Percentiles rank a stretch among this genome's conserved stretches.
These are phyloP conservation scores for Mamestra brassicae DNA, from an alignment of 2,888 invertebrate genomes.

Conservation along the genomic window DNA sequence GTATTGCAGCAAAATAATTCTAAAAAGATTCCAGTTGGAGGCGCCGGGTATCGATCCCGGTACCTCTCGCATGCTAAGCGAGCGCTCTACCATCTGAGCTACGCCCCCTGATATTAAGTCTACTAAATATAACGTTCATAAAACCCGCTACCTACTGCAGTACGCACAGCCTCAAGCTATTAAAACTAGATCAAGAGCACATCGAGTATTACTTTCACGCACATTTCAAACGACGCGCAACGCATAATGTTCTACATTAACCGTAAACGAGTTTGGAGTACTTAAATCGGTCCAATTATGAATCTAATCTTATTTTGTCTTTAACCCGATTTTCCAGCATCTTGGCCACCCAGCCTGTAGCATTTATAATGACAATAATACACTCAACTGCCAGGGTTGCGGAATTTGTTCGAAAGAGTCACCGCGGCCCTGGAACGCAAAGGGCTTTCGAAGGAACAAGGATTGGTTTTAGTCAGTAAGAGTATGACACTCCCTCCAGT, in stretches of 20 bases:
- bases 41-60: constrained; percentile 88
- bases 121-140: constrained; percentile 2
- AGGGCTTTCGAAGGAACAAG: too few species aligned
- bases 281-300: constrained; percentile 32
- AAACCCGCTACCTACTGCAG: neutral
- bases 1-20: too few species aligned
- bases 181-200: constrained; percentile 37
- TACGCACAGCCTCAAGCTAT: constrained; percentile 1
- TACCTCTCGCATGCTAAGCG: constrained; percentile 89
- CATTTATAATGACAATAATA: neutral
- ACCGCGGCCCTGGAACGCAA: too few species aligned
- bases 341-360: neutral
- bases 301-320: constrained; percentile 27
- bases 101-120: constrained; percentile 67
- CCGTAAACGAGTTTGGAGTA: constrained; percentile 14
- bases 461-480: too few species aligned
- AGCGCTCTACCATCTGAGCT: constrained; percentile 87
- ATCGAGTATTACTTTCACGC: constrained; percentile 28
- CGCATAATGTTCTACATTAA: constrained; percentile 28
- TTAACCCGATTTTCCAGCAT: constrained; percentile 14
- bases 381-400: too few species aligned
- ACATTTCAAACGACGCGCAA: constrained; percentile 16
- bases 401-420: too few species aligned
- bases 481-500: too few species aligned
- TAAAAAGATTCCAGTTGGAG: neutral